These are phyloP conservation scores for Oceanites oceanicus DNA, from an alignment of 2,113 vertebrate genomes.

Conservation along the genomic window DNA sequence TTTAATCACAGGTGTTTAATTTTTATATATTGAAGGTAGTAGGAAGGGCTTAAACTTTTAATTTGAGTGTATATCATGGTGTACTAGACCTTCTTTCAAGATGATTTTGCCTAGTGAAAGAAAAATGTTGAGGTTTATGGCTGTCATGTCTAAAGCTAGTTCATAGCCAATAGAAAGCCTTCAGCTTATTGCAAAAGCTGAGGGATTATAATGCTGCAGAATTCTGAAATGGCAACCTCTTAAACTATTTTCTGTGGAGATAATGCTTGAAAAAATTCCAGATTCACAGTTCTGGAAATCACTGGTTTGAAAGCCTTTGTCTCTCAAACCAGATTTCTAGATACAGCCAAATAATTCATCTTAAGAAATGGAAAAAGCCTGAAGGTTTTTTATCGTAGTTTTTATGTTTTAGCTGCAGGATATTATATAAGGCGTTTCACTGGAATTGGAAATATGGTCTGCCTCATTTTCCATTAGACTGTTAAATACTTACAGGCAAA, in stretches of 20 bases:
- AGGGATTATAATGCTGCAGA: not conserved
- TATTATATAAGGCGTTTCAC: not conserved
- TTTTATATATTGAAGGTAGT: not conserved
- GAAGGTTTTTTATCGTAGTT: not conserved
- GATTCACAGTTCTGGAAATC: not conserved
- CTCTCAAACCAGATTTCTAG: not conserved
- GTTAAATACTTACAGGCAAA: not conserved
- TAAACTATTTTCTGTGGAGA: not conserved
- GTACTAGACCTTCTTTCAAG: not conserved
- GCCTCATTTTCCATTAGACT: not conserved
- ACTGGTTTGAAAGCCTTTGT: not conserved
- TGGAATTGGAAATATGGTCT: not conserved
- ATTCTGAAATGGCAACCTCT: not conserved
- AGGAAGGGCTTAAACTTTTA: not conserved
- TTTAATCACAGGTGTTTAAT: not conserved
- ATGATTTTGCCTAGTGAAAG: not conserved
- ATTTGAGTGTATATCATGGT: not conserved
- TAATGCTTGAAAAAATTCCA: conserved; percentile 35
- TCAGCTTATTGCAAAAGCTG: not conserved
- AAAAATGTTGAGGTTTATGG: not conserved
- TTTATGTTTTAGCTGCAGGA: not conserved
- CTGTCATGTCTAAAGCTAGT: not conserved
- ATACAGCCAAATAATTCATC: not conserved
- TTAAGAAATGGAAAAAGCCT: not conserved
- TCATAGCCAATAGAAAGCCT: not conserved